phyloP scores from a whole-genome alignment of 2,888 invertebrate genomes.

The Pachliopta kotzebuea region DNA sequence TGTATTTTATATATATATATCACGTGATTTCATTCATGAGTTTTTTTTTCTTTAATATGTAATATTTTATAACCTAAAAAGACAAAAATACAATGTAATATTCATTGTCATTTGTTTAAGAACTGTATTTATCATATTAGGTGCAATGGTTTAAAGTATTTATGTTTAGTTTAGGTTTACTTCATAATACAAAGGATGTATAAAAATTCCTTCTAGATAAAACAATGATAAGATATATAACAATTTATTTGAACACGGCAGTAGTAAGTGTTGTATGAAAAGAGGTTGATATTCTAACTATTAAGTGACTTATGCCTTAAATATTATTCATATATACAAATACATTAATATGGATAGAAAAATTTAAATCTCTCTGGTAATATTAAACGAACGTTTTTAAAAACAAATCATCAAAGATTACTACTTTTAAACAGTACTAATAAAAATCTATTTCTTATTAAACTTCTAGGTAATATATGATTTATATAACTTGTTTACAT shows the following conservation, averaged over 20 bases:
- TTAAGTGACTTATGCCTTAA: background rate
- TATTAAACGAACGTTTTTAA: too few relatives aligned
- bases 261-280: background rate
- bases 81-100: background rate
- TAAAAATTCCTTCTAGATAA: conserved; percentile 1
- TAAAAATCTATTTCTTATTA: too few relatives aligned
- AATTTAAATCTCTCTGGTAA: too few relatives aligned
- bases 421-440: too few relatives aligned
- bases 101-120: background rate
- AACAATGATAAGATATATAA: conserved; percentile 3
- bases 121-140: background rate
- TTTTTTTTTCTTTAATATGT: background rate
- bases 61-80: background rate
- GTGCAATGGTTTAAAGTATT: too few relatives aligned
- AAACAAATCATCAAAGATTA: too few relatives aligned
- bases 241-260: background rate
- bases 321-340: background rate
- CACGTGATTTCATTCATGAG: background rate
- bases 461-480: too few relatives aligned
- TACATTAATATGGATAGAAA: too few relatives aligned
- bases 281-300: background rate
- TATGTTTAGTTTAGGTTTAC: conserved; percentile 1
- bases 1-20: background rate
- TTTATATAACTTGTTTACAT: too few relatives aligned
- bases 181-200: background rate